Percentiles rank a stretch among this genome's conserved stretches.
These are phyloP conservation scores for Phaedon cochleariae DNA, from an alignment of 2,888 invertebrate genomes.

Conservation along the genomic window DNA sequence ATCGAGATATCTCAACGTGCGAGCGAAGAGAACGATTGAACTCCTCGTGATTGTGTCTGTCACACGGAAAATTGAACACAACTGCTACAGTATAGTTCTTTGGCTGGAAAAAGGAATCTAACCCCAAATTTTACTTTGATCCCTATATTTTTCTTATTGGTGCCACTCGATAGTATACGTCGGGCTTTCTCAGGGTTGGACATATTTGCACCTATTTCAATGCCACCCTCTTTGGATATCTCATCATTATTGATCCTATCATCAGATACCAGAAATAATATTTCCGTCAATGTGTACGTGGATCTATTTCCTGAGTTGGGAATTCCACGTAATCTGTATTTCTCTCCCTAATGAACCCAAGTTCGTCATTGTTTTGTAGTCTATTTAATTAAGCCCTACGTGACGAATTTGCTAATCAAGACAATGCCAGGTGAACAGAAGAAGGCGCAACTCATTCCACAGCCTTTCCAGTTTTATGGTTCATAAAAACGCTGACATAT, in stretches of 20 bases:
- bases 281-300: not conserved
- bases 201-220: too few species aligned
- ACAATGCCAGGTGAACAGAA: conserved; percentile 40
- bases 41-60: too few species aligned
- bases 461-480: conserved; percentile 25
- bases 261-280: not conserved
- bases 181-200: too few species aligned
- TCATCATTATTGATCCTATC: not conserved
- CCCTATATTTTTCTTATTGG: too few species aligned
- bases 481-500: conserved; percentile 28
- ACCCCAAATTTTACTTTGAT: too few species aligned
- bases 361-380: conserved; percentile 26
- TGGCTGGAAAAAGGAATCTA: too few species aligned
- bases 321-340: not conserved
- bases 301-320: not conserved
- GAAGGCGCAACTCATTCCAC: not conserved
- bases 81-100: too few species aligned
- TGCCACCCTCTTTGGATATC: too few species aligned
- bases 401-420: conserved; percentile 36
- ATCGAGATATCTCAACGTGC: too few species aligned
- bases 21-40: too few species aligned
- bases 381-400: conserved; percentile 50
- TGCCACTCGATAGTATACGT: too few species aligned
- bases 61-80: too few species aligned
- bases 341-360: not conserved